phyloP scores from a whole-genome alignment of 2,113 vertebrate genomes.

The Microtus pennsylvanicus region DNA sequence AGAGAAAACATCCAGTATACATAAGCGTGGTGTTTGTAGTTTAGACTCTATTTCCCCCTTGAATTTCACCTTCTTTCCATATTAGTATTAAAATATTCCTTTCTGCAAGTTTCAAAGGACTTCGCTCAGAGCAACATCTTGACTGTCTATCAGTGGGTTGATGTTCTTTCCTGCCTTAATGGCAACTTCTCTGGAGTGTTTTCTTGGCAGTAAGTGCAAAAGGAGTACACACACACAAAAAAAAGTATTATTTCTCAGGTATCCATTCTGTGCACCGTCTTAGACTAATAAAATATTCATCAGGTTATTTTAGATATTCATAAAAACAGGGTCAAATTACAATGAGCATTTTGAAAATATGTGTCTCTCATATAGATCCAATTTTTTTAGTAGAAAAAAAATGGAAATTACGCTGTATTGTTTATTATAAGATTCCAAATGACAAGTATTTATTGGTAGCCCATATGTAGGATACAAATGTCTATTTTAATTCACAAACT shows the following conservation, averaged over 20 bases:
- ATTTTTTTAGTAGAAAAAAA: not conserved
- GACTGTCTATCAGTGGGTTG: not conserved
- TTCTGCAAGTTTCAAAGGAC: slow-evolving; percentile 17
- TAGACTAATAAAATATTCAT: slow-evolving; percentile 57
- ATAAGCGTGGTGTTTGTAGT: not conserved
- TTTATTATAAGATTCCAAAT: not conserved
- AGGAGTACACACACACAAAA: slow-evolving; percentile 13
- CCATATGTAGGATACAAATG: not conserved
- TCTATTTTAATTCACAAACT: slow-evolving; percentile 71
- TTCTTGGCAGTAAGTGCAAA: not conserved
- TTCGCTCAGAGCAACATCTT: not conserved
- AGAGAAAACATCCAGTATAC: not conserved
- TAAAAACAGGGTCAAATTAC: slow-evolving; percentile 11
- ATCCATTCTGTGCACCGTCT: not conserved
- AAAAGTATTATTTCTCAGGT: slow-evolving; percentile 30
- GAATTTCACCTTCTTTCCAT: not conserved
- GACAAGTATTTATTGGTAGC: slow-evolving; percentile 14
- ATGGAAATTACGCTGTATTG: not conserved
- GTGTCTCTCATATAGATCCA: not conserved
- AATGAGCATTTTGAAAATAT: not conserved
- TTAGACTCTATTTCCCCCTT: not conserved
- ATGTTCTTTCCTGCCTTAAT: not conserved
- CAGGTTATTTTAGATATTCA: slow-evolving; percentile 50
- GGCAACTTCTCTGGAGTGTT: not conserved
- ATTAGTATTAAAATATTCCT: slow-evolving; percentile 43